Base-by-base conservation (phyloP, 2,888 invertebrate species). In the Leptothorax acervorum region DNA sequence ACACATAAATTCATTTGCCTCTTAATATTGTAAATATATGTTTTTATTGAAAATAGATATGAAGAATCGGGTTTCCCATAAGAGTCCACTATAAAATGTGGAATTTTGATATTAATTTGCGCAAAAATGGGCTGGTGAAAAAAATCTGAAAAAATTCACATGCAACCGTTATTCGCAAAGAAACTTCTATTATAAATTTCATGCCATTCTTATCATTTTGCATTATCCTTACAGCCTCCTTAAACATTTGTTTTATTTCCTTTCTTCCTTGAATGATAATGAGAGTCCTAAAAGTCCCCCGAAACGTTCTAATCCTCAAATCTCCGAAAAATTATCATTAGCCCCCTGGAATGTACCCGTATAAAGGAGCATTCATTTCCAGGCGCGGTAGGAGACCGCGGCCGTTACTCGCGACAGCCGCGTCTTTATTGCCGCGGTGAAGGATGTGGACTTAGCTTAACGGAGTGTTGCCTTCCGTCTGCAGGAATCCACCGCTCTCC, bases 401-500 rank as follows among this genome's bases (percentile, higher is more conserved):
- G 73, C 42, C 51, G 71, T 85, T 83, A 66, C 74, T 45, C 78
- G 28, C 45, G 35, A 51, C 85, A 66, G 85, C 65, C 76, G 85
- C 76, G 85, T 85, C 85, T 85, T 88, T 86, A 88, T 88, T 79
- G 83, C 75, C 57, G 6, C 65, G 62, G 45, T 76, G 84, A 88
- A 85, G 89, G 85, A 89, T 85, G 79, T 81, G 85, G 82, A 84
- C 75, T 85, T 83, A 45, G 85, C 85, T 89, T 83, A 88, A 89
- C 90, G 84, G 86, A 87, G 74, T 83, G 83, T 86, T 83, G 89
- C 68, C 28, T 84, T 82, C 83, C 88, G 75, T n/a, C 66, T 35
- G 66, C 57, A 23, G 48, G 85, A 62, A 85, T 76, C 81, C 65
- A 71, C 81, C 60, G 65, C 66, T 79, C 86, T 75, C 84, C 62